phyloP scores from a whole-genome alignment of 1,140 invertebrate genomes.

The Luehdorfia chinensis region DNA sequence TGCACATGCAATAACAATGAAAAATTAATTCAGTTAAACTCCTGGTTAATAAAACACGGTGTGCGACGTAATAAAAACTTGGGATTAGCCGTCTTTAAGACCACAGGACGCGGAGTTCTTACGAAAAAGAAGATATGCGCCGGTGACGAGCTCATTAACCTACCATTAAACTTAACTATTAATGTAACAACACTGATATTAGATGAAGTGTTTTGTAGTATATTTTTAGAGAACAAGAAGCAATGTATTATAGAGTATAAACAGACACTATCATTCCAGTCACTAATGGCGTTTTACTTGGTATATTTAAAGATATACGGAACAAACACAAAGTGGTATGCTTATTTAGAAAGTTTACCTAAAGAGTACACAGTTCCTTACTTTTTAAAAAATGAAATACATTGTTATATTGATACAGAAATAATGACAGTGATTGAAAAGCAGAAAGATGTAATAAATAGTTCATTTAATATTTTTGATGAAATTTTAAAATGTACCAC shows the following conservation, averaged over 20 bases:
- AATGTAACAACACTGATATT: conserved; percentile 73
- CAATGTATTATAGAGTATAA: conserved; percentile 46
- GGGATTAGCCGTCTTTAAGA: conserved; percentile 65
- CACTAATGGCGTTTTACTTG: conserved; percentile 79
- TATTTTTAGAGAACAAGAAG: conserved; percentile 65
- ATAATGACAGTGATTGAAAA: conserved; percentile 53
- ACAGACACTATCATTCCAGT: conserved; percentile 66
- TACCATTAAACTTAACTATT: conserved; percentile 79
- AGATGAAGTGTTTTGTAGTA: conserved; percentile 61
- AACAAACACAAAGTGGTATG: conserved; percentile 67
- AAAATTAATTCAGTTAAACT: conserved; percentile 63
- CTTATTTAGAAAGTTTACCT: conserved; percentile 81
- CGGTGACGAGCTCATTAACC: conserved; percentile 77
- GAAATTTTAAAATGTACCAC: conserved; percentile 48
- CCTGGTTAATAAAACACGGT: conserved; percentile 68
- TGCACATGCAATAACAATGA: conserved; percentile 46
- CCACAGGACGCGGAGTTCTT: conserved; percentile 80
- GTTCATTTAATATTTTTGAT: conserved; percentile 65
- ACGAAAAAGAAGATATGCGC: conserved; percentile 71
- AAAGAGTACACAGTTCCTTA: conserved; percentile 76
- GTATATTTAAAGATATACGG: conserved; percentile 73
- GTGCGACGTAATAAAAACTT: conserved; percentile 64
- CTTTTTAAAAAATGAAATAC: conserved; percentile 65
- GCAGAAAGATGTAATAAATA: conserved; percentile 54
- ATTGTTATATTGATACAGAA: conserved; percentile 55